Percentiles rank a stretch among this genome's conserved stretches.
phyloP scores from a whole-genome alignment of 2,797 vertebrate genomes.

The Pyrrhura leucotis region DNA sequence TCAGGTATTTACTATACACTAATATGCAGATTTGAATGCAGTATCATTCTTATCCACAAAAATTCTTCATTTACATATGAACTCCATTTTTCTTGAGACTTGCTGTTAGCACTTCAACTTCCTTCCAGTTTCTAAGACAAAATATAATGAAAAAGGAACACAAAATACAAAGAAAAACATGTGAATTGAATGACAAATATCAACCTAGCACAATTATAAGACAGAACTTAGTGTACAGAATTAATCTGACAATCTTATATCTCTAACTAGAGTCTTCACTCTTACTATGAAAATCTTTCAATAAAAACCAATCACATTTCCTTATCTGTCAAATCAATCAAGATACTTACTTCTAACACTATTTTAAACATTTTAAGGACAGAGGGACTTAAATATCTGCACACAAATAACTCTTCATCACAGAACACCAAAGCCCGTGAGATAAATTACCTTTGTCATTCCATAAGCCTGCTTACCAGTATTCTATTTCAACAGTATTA shows the following conservation, averaged over 20 bases:
- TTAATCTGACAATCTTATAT: background rate
- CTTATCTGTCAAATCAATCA: background rate
- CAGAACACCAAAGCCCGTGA: background rate
- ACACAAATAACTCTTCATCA: background rate
- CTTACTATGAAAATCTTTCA: background rate
- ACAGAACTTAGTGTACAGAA: background rate
- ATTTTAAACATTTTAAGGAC: background rate
- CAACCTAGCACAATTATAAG: background rate
- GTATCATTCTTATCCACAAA: background rate
- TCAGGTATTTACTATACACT: background rate
- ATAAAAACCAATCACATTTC: background rate
- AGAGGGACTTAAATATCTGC: background rate
- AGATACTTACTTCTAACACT: background rate
- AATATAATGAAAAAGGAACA: background rate
- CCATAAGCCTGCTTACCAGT: background rate
- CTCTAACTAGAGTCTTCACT: background rate
- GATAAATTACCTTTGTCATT: background rate
- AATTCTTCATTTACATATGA: background rate
- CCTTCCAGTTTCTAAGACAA: conserved; percentile 37
- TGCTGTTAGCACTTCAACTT: background rate
- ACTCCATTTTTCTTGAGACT: background rate
- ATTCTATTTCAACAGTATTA: background rate
- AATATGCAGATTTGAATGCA: background rate
- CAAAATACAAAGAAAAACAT: background rate
- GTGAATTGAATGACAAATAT: background rate